A percentile compares a stretch with the other conserved stretches of the same genome.
phyloP scores from a whole-genome alignment of 2,113 vertebrate genomes.

The Osmerus eperlanus region DNA sequence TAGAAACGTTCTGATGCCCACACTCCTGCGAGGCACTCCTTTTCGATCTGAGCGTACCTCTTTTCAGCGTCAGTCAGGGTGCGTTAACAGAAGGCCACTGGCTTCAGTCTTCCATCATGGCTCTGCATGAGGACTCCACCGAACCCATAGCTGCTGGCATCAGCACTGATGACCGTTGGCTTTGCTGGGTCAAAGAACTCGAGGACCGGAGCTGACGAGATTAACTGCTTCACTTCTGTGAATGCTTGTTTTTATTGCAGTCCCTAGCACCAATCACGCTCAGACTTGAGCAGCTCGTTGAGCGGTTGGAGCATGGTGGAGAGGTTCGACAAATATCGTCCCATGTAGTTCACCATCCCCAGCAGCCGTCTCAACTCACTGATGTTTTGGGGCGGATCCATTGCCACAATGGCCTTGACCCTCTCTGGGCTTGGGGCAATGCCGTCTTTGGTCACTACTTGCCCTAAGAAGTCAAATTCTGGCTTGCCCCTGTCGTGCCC shows the following conservation, averaged over 20 bases:
- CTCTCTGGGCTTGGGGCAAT: not conserved
- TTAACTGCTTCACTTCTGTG: not conserved
- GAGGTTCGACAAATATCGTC: constrained; percentile 3
- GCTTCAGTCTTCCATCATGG: constrained; percentile 3
- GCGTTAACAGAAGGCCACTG: constrained; percentile 3
- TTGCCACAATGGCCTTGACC: not conserved
- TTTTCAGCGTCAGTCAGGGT: constrained; percentile 9
- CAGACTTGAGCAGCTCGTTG: constrained; percentile 7
- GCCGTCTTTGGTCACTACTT: not conserved
- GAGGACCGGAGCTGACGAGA: constrained; percentile 6
- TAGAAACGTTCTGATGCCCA: not conserved
- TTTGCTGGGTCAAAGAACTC: constrained; percentile 5
- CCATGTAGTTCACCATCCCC: constrained; percentile 13
- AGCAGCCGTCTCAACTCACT: not conserved
- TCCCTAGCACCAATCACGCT: constrained; percentile 5
- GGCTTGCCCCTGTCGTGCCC: not conserved
- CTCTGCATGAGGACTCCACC: constrained; percentile 4
- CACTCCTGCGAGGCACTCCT: too few species aligned
- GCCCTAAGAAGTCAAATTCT: not conserved
- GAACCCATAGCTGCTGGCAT: constrained; percentile 10
- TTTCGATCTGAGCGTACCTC: constrained; percentile 13
- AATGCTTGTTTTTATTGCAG: not conserved
- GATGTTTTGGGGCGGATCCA: not conserved
- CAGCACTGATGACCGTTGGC: not conserved
- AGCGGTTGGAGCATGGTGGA: not conserved